phyloP scores from a whole-genome alignment of 2,797 vertebrate genomes.

The Tapera naevia region DNA sequence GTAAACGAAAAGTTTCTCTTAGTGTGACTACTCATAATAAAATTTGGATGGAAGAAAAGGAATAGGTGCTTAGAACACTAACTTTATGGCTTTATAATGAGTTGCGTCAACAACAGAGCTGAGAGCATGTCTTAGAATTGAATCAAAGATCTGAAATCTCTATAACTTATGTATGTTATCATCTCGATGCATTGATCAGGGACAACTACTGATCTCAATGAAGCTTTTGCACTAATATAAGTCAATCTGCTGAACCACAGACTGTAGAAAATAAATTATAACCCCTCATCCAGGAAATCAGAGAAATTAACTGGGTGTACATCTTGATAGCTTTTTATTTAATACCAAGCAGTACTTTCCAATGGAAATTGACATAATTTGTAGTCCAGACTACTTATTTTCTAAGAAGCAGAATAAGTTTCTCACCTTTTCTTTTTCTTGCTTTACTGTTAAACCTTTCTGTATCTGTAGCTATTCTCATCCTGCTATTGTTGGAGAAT shows the following conservation, averaged over 20 bases:
- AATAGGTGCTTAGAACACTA: background rate
- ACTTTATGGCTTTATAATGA: background rate
- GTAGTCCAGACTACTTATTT: background rate
- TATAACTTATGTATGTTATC: background rate
- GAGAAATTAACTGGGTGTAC: background rate
- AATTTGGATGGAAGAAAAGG: background rate
- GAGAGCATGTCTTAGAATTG: background rate
- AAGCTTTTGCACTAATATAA: background rate
- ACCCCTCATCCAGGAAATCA: background rate
- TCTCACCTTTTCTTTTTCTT: background rate
- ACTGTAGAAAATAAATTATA: background rate
- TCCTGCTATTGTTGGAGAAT: background rate
- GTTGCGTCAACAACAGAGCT: background rate
- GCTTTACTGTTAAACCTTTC: background rate
- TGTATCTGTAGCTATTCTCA: background rate
- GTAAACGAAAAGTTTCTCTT: background rate
- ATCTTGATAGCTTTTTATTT: background rate
- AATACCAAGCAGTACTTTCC: background rate
- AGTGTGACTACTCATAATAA: background rate
- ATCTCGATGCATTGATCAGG: background rate
- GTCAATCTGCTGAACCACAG: background rate
- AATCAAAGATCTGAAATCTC: background rate
- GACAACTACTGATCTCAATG: background rate
- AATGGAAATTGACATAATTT: background rate
- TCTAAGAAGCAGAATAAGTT: background rate